phyloP scores from a whole-genome alignment of 2,113 vertebrate species.

The Myrmecobius fasciatus region DNA sequence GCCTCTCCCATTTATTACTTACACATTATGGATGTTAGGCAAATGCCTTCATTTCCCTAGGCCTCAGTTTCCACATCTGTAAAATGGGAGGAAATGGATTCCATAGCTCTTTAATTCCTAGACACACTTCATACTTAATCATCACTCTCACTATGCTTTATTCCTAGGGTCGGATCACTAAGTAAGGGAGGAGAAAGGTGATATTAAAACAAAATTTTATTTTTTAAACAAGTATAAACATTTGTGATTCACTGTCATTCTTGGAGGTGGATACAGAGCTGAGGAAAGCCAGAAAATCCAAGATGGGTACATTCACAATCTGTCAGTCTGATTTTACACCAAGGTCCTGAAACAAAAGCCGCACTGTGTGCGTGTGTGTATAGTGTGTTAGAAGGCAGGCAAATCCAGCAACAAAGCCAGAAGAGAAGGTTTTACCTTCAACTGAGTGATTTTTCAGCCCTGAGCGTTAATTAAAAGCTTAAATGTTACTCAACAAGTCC shows the following conservation, averaged over 20 bases:
- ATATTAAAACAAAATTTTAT: background rate
- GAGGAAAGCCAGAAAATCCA: slow-evolving; percentile 63
- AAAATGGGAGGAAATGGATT: background rate
- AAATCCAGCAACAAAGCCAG: background rate
- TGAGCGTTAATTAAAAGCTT: slow-evolving; percentile 34
- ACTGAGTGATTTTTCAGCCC: slow-evolving; percentile 56
- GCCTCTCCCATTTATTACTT: background rate
- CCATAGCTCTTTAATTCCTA: rapidly evolving
- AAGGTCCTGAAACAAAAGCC: slow-evolving; percentile 59
- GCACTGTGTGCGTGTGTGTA: slow-evolving; percentile 51
- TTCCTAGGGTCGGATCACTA: background rate
- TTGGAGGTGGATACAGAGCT: slow-evolving; percentile 31
- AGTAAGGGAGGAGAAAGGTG: background rate
- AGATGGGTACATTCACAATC: slow-evolving; percentile 12
- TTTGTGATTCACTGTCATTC: slow-evolving; percentile 47
- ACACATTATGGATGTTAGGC: background rate
- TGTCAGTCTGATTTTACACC: slow-evolving; percentile 49
- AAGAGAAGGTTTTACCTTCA: slow-evolving; percentile 44
- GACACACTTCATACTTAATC: background rate
- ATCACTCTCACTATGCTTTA: background rate
- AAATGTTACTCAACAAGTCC: background rate
- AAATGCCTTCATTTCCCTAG: background rate
- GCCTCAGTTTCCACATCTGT: background rate
- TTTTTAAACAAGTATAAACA: slow-evolving; percentile 11
- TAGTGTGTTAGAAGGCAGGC: background rate